Evolutionary conservation across 2,888 invertebrate species (phyloP), one percentile per base, ranked within the genome.

Genomic region (Tupiocoris notatus): DNA sequence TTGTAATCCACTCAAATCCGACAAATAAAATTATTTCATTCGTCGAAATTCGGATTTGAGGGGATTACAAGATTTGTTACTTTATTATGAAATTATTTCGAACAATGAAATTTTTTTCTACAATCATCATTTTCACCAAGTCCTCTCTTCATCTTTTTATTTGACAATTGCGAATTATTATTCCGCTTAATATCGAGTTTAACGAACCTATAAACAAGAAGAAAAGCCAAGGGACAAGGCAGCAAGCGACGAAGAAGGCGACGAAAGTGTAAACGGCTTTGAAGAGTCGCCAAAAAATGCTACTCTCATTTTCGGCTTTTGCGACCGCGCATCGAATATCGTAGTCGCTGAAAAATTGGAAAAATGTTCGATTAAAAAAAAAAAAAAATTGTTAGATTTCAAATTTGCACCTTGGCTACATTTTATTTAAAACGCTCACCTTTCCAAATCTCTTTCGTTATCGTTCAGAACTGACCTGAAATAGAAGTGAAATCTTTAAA

Each of bases 221-320:
- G 25, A 77, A 64, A 2, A 79, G 66, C 78, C 77, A 78, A 24
- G 78, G 79, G 2, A 76, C 64, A 20, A 78, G 64, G 24, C 54
- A 77, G 54, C 75, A 78, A 21, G 79, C 79, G 20, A 77, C 20
- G 18, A 62, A 39, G 62, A 79, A 79, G 6, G 78, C 77, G 6
- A 73, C 9, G 58, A 79, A 79, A 2, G 78, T 78, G 70, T 78
- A 78, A 18, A 78, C 18, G 23, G 79, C 67, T 66, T 66, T 74
- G 23, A 79, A 67, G 22, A 70, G 73, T 22, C 75, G 20, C 17
- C 77, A 58, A 9, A 78, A 23, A 9, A 79, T 21, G 62, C 62
- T 73, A 21, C 61, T 0, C 0, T 73, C 73, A 6, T 63, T 61
- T 73, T 73, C 73, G 6, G 62, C 73, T 57, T 73, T 73, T 1